Evolutionary conservation across 2,888 invertebrate genomes (phyloP).

Genomic region (Amphipyra berbera): DNA sequence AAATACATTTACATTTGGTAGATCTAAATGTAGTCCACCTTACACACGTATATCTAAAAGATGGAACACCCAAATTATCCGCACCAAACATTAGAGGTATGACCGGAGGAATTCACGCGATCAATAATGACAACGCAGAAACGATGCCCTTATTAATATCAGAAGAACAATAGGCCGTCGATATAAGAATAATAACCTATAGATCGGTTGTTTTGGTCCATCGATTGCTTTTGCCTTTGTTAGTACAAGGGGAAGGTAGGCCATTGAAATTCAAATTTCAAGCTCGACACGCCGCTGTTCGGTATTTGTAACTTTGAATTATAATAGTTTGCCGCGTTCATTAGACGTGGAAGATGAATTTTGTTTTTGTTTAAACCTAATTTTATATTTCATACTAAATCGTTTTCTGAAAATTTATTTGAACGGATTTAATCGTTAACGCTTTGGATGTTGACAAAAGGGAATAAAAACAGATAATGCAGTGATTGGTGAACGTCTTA

Average conservation of each 20-base stretch:
- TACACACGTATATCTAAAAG: constrained; percentile 14
- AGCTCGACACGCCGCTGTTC: constrained; percentile 26
- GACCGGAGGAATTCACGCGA: constrained; percentile 45
- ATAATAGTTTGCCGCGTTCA: constrained; percentile 31
- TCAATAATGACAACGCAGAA: constrained; percentile 59
- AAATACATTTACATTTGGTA: background rate
- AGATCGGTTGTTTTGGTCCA: constrained; percentile 61
- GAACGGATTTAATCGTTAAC: too few relatives aligned
- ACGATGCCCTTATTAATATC: constrained; percentile 50
- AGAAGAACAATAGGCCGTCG: constrained; percentile 49
- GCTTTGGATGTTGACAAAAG: too few relatives aligned
- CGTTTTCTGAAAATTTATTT: too few relatives aligned
- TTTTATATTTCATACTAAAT: too few relatives aligned
- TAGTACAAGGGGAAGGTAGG: constrained; percentile 28
- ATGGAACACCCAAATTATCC: constrained; percentile 15
- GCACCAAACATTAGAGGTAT: constrained; percentile 38
- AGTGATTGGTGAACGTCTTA: too few relatives aligned
- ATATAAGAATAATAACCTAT: constrained; percentile 53
- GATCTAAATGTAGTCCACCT: background rate
- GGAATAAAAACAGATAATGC: too few relatives aligned
- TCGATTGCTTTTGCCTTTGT: constrained; percentile 62
- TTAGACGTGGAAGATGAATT: constrained; percentile 5
- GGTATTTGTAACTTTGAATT: constrained; percentile 39
- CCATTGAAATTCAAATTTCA: constrained; percentile 61
- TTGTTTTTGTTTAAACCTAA: constrained; percentile 1